These are phyloP conservation scores for Exephanes ischioxanthus DNA, from an alignment of 2,888 invertebrate species.

Conservation along the genomic window DNA sequence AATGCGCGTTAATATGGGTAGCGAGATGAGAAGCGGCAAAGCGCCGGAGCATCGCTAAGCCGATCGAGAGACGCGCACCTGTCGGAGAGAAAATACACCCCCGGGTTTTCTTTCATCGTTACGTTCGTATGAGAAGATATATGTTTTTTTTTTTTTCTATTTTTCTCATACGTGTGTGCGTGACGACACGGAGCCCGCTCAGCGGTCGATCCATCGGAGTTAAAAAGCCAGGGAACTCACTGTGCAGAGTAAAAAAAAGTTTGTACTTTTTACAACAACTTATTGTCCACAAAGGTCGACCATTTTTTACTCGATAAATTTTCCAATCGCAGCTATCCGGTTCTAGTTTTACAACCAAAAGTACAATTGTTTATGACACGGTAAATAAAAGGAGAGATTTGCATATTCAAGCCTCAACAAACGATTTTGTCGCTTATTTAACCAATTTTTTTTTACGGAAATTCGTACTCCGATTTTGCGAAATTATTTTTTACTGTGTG, in stretches of 20 bases:
- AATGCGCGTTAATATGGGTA: slow-evolving; percentile 7
- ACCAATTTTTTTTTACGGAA: no score
- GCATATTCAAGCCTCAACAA: no score
- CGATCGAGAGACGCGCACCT: slow-evolving; percentile 50
- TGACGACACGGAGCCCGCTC: not conserved
- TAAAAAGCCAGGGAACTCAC: slow-evolving; percentile 76
- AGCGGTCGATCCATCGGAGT: slow-evolving; percentile 61
- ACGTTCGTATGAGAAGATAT: slow-evolving; percentile 17
- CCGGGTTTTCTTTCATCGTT: slow-evolving; percentile 28
- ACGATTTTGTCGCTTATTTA: no score
- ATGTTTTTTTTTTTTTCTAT: slow-evolving; percentile 11
- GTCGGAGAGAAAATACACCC: slow-evolving; percentile 46
- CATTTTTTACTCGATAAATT: no score
- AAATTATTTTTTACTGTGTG: not conserved
- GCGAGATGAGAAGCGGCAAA: slow-evolving; percentile 9
- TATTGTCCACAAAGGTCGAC: slow-evolving; percentile 64
- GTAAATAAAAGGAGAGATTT: no score
- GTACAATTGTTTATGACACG: no score
- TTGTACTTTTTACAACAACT: slow-evolving; percentile 14
- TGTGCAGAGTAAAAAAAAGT: slow-evolving; percentile 22
- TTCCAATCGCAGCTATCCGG: no score
- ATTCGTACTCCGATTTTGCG: not conserved
- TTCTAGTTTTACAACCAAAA: no score
- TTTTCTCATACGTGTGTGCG: slow-evolving; percentile 30
- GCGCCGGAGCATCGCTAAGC: slow-evolving; percentile 27